Evolutionary conservation across 2,888 invertebrate species (phyloP).

Genomic region (Pterostichus madidus): DNA sequence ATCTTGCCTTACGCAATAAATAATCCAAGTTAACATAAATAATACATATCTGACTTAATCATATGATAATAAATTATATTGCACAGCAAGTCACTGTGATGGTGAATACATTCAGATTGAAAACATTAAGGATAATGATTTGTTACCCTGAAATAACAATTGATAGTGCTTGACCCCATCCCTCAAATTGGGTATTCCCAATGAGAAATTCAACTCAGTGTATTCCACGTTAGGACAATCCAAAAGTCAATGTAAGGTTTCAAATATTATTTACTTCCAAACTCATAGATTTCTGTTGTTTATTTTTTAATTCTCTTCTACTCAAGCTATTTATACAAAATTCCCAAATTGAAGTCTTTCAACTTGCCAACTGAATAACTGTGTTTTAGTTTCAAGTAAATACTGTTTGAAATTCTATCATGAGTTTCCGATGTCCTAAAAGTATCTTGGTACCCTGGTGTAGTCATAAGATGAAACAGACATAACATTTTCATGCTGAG

Average conservation of each 20-base stretch:
- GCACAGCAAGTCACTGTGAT: constrained; percentile 58
- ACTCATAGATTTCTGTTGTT: too few relatives aligned
- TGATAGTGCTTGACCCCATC: constrained; percentile 65
- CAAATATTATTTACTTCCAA: too few relatives aligned
- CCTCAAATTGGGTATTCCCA: constrained; percentile 59
- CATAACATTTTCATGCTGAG: not conserved
- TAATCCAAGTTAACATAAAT: constrained; percentile 24
- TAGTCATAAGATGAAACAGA: constrained; percentile 42
- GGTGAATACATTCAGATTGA: constrained; percentile 55
- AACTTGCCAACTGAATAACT: too few relatives aligned
- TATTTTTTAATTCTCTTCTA: too few relatives aligned
- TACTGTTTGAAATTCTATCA: too few relatives aligned
- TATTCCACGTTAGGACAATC: too few relatives aligned
- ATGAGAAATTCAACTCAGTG: constrained; percentile 26
- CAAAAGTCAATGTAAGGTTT: too few relatives aligned
- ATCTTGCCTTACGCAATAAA: constrained; percentile 55
- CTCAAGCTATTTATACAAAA: too few relatives aligned
- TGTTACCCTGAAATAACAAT: constrained; percentile 62
- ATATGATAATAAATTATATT: constrained; percentile 42
- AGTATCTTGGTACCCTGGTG: constrained; percentile 57
- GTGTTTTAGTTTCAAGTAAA: too few relatives aligned
- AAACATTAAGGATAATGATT: constrained; percentile 57
- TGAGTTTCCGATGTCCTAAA: too few relatives aligned
- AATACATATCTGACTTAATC: constrained; percentile 6
- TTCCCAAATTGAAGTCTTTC: too few relatives aligned